phyloP scores from a whole-genome alignment of 1,140 invertebrate genomes.

The Leucophenga varia region DNA sequence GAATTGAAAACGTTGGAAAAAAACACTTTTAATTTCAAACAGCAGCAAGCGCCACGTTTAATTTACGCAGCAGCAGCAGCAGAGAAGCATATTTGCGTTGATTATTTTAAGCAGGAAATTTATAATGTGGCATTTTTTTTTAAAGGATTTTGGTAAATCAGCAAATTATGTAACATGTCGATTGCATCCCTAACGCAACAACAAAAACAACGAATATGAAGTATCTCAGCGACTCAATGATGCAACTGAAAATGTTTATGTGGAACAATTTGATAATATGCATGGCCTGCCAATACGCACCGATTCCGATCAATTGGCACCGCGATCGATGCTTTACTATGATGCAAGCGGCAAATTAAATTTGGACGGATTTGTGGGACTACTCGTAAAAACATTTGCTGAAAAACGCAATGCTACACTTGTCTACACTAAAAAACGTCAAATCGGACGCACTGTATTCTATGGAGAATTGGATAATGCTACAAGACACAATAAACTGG shows the following conservation, averaged over 20 bases:
- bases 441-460: neutral
- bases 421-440: neutral
- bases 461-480: neutral
- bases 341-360: conserved; percentile 7
- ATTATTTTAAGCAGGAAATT: conserved; percentile 22
- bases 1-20: conserved; percentile 21
- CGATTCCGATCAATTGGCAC: conserved; percentile 15
- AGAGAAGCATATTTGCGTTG: conserved; percentile 7
- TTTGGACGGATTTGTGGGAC: conserved; percentile 27
- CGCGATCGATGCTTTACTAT: conserved; percentile 22
- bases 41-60: conserved; percentile 22
- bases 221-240: neutral
- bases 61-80: conserved; percentile 1
- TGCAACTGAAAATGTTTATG: conserved; percentile 2
- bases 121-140: conserved; percentile 35
- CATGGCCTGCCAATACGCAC: conserved; percentile 14
- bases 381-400: conserved; percentile 20
- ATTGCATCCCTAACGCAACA: neutral
- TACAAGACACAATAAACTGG: conserved; percentile 10
- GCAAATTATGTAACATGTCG: too few species aligned
- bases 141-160: too few species aligned
- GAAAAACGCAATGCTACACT: conserved; percentile 29
- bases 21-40: too few species aligned
- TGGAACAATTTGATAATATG: conserved; percentile 35
- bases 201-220: conserved; percentile 8